phyloP scores from a whole-genome alignment of 1,140 invertebrate species.

The Drosophila serrata region DNA sequence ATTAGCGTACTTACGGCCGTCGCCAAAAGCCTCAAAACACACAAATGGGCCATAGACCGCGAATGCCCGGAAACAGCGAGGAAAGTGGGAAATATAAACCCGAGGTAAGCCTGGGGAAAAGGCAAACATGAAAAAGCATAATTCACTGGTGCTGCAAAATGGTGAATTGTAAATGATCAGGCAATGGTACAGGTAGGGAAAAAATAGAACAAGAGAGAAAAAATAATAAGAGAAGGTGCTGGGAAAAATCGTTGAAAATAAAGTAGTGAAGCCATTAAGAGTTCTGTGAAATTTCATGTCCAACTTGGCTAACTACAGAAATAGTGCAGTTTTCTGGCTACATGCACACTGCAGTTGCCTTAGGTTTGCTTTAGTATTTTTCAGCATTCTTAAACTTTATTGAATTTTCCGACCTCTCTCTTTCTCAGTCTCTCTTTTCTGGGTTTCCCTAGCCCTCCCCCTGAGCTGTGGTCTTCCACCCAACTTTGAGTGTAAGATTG shows the following conservation, averaged over 20 bases:
- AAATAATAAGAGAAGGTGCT: background rate
- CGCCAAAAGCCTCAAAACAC: constrained; percentile 34
- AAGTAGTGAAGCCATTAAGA: constrained; percentile 57
- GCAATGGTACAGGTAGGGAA: constrained; percentile 21
- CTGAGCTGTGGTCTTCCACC: constrained; percentile 1
- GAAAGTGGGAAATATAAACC: constrained; percentile 5
- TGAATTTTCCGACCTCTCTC: constrained; percentile 46
- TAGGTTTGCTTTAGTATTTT: constrained; percentile 46
- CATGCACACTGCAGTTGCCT: constrained; percentile 19
- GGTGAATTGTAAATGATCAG: constrained; percentile 78
- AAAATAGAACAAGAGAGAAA: constrained; percentile 20
- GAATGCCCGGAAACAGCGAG: constrained; percentile 21
- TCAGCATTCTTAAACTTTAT: constrained; percentile 60
- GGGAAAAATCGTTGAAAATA: constrained; percentile 18
- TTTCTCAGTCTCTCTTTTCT: background rate
- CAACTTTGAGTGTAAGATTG: constrained; percentile 73
- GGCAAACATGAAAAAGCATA: constrained; percentile 66
- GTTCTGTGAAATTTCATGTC: constrained; percentile 47
- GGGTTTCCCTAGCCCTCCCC: background rate
- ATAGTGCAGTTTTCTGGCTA: constrained; percentile 42
- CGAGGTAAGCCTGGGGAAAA: constrained; percentile 23
- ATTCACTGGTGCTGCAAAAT: constrained; percentile 68
- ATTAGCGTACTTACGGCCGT: constrained; percentile 69
- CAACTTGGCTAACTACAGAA: constrained; percentile 35
- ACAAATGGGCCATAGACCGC: constrained; percentile 28